These are phyloP conservation scores for Ceratoteleas bidentatus DNA, from an alignment of 1,140 invertebrate genomes.

Conservation along the genomic window DNA sequence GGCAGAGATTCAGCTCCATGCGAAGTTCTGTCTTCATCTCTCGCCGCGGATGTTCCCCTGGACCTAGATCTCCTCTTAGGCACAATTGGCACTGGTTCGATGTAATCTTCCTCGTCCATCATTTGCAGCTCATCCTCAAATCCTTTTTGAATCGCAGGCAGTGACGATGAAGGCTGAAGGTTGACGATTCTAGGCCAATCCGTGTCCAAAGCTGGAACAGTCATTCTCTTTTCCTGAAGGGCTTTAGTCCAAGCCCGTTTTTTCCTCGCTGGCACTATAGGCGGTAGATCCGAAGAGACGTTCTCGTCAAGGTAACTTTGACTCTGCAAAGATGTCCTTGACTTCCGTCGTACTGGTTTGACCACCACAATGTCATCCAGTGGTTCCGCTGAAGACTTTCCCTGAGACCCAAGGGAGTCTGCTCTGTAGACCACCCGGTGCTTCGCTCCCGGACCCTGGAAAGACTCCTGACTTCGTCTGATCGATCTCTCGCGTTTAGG, in stretches of 20 bases:
- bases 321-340: conserved; percentile 65
- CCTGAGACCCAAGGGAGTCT: conserved; percentile 55
- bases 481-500: conserved; percentile 72
- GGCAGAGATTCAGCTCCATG: conserved; percentile 86
- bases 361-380: conserved; percentile 78
- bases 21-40: conserved; percentile 86
- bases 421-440: conserved; percentile 77
- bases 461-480: conserved; percentile 74
- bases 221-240: conserved; percentile 48
- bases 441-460: conserved; percentile 63
- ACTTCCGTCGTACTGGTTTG: conserved; percentile 76
- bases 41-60: conserved; percentile 82
- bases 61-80: conserved; percentile 82
- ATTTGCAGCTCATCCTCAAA: conserved; percentile 46
- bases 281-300: conserved; percentile 56
- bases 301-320: conserved; percentile 50
- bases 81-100: conserved; percentile 70
- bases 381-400: conserved; percentile 61
- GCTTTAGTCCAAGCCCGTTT: conserved; percentile 62
- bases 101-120: conserved; percentile 79
- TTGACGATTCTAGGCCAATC: conserved; percentile 43
- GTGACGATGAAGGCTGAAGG: conserved; percentile 59
- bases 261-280: conserved; percentile 70
- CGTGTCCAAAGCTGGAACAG: conserved; percentile 30
- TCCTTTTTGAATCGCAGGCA: conserved; percentile 57